phyloP scores from a whole-genome alignment of 1,140 invertebrate species.

The Armadillidium nasatum region DNA sequence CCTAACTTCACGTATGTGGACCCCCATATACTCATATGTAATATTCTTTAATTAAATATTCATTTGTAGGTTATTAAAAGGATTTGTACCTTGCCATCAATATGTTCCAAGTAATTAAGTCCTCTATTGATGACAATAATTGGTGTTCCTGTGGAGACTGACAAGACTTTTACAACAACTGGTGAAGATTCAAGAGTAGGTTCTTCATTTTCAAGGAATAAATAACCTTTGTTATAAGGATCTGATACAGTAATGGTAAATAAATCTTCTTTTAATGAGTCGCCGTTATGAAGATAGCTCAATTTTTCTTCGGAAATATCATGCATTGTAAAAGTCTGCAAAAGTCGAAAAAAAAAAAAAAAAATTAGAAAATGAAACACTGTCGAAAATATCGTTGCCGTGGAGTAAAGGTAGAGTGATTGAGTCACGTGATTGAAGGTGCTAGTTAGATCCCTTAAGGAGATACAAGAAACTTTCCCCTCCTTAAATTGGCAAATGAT shows the following conservation, averaged over 20 bases:
- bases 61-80: neutral
- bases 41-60: too few species aligned
- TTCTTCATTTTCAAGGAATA: neutral
- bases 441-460: too few species aligned
- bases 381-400: too few species aligned
- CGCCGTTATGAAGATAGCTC: conserved; percentile 40
- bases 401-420: too few species aligned
- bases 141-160: conserved; percentile 31
- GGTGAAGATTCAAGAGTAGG: conserved; percentile 14
- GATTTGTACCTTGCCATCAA: neutral
- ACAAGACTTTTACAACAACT: conserved; percentile 28
- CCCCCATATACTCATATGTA: too few species aligned
- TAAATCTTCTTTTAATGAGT: conserved; percentile 21
- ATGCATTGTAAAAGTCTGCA: conserved; percentile 36
- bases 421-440: too few species aligned
- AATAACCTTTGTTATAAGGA: conserved; percentile 29
- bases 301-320: conserved; percentile 34
- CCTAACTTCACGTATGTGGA: too few species aligned
- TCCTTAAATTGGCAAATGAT: too few species aligned
- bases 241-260: conserved; percentile 33
- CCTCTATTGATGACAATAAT: conserved; percentile 30
- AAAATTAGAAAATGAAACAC: neutral
- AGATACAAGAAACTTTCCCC: too few species aligned
- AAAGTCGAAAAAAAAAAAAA: neutral
- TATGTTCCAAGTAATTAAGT: conserved; percentile 29